Base-by-base conservation (phyloP, 1,140 invertebrate species). In the Papilio helenus region DNA sequence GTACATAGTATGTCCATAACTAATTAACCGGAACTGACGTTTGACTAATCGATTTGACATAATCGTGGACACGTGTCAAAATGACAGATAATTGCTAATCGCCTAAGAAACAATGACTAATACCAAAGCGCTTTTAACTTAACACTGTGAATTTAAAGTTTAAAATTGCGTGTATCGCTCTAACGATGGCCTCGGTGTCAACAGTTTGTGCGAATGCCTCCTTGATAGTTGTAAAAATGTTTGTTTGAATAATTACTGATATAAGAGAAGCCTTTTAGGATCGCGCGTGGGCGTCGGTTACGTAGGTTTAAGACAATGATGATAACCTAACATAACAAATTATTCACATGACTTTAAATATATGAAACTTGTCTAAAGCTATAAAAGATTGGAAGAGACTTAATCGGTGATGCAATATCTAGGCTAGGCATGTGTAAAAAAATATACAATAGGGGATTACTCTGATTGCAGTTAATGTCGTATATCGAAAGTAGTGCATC, bases 141-240 rank as follows among this genome's bases (percentile, higher is more conserved):
- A 49, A 49, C 14, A 1, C 20, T 20, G 8, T 46, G 1, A 14
- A 20, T 1, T 23, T 74, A 74, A 74, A 49, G 42, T 49, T 7
- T 74, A 74, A 74, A 74, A 49, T 74, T 23, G n/a, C n/a, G 14
- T 74, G 39, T 68, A 39, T 26, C 7, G 12, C 10, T 65, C 42
- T 29, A 72, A 58, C 39, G 71, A 76, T 83, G 49, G 72, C 80
- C 79, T 80, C 82, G 72, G 72, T 72, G 80, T 79, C 72, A 83
- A 42, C 79, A 76, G 79, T 83, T 83, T 72, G 76, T 79, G 34
- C 34, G 55, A 79, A 65, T 55, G 79, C 74, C 76, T 85, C 86
- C 87, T 88, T 88, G 82, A 79, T 71, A 86, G 82, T 82, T 88
- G 87, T 85, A 83, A 87, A 86, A 84, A 79, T 78, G 46, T 76